A percentile compares a stretch with the other conserved stretches of the same genome.
Conservation (phyloP, 2,113 vertebrate genomes). For the Nycticryphes semicollaris region DNA sequence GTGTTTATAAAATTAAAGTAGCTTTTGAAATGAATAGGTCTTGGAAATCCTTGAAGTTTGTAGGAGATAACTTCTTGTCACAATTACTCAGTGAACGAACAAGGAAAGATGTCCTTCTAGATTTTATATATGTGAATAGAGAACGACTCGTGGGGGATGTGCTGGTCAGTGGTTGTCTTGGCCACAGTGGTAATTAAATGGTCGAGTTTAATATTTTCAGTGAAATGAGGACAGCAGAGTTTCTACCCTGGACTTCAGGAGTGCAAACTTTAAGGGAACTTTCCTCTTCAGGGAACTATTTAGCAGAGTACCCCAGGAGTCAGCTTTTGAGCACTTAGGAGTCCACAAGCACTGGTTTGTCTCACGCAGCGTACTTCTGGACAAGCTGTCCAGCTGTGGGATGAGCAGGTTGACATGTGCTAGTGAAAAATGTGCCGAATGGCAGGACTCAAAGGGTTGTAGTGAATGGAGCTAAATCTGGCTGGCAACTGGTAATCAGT, state of each 20-base stretch:
- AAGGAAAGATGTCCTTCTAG: background rate
- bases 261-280: background rate
- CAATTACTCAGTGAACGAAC: background rate
- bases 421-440: background rate
- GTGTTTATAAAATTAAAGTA: background rate
- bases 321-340: background rate
- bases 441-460: background rate
- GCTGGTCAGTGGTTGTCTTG: background rate
- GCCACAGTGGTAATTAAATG: background rate
- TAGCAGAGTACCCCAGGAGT: background rate
- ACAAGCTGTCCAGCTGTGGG: background rate
- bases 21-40: background rate
- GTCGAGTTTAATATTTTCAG: background rate
- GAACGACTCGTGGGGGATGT: background rate
- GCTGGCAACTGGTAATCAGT: background rate
- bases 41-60: background rate
- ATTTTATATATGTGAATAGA: background rate
- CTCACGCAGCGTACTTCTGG: background rate
- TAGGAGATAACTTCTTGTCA: background rate
- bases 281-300: background rate
- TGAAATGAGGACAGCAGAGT: background rate
- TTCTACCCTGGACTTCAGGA: background rate
- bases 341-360: background rate
- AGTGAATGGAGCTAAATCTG: background rate
- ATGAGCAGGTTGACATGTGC: background rate